Conservation (phyloP, 2,797 vertebrate species). For the Acrossocheilus wenchowensis region DNA sequence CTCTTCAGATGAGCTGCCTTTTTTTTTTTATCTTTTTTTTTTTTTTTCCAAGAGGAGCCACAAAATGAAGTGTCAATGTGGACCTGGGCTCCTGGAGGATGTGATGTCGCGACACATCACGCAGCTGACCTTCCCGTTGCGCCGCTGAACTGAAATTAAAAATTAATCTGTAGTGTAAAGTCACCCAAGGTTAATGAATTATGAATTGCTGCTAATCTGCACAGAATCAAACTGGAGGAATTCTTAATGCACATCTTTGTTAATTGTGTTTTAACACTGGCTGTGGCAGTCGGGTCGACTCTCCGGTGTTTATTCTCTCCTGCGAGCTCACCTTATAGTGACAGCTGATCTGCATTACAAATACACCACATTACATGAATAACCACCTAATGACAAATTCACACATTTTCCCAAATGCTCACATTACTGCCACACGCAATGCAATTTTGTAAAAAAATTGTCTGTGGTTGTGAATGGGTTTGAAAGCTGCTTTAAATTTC, state of each 20-base stretch:
- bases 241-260: conserved; percentile 51
- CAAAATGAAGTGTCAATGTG: conserved; percentile 23
- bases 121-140: conserved; percentile 44
- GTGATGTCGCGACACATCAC: conserved; percentile 45
- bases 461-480: background rate
- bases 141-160: conserved; percentile 53
- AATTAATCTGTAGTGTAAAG: conserved; percentile 58
- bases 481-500: background rate
- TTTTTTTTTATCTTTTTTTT: background rate
- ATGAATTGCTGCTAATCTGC: conserved; percentile 59
- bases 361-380: background rate
- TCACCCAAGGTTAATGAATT: conserved; percentile 61
- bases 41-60: background rate
- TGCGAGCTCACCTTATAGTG: conserved; percentile 7
- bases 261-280: conserved; percentile 59
- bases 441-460: background rate
- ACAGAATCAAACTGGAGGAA: conserved; percentile 54
- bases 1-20: too few species aligned
- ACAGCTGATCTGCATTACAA: conserved; percentile 28
- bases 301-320: conserved; percentile 10
- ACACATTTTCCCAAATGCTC: background rate
- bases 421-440: background rate
- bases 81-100: conserved; percentile 25
- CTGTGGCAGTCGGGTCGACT: conserved; percentile 29
- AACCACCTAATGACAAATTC: background rate